phyloP scores from a whole-genome alignment of 2,113 vertebrate genomes.

The Aspiorhynchus laticeps region DNA sequence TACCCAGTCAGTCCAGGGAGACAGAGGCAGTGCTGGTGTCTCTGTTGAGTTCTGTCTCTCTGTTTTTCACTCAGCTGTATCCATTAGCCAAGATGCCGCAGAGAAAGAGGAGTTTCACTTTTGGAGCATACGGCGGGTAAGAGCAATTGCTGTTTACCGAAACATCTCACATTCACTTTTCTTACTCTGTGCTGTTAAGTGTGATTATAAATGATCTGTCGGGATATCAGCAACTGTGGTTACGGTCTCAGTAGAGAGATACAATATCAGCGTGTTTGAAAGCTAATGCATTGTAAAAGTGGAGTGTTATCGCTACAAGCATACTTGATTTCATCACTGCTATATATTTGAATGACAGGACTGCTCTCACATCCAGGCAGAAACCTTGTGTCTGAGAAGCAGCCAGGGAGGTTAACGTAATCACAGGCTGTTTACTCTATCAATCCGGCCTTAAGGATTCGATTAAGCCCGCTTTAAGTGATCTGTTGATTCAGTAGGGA shows the following conservation, averaged over 20 bases:
- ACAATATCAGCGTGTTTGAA: not conserved
- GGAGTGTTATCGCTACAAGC: not conserved
- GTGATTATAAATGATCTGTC: constrained; percentile 22
- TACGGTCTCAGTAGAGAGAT: not conserved
- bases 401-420: constrained; percentile 25
- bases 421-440: constrained; percentile 45
- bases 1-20: constrained; percentile 46
- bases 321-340: constrained; percentile 25
- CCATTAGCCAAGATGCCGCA: constrained; percentile 57
- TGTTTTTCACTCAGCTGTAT: constrained; percentile 42
- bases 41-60: constrained; percentile 35
- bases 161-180: constrained; percentile 38
- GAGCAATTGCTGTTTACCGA: constrained; percentile 28
- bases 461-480: constrained; percentile 27
- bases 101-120: constrained; percentile 66
- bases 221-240: constrained; percentile 4
- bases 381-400: constrained; percentile 15
- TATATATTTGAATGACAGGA: constrained; percentile 30
- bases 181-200: constrained; percentile 12
- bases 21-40: constrained; percentile 45
- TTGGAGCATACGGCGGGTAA: constrained; percentile 66
- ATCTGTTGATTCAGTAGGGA: not conserved
- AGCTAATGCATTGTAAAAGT: not conserved
- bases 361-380: constrained; percentile 13
- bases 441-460: constrained; percentile 40